Evolutionary conservation across 64 coral and sea anemone genomes (phyloP).

Genomic region (Montipora foliosa): DNA sequence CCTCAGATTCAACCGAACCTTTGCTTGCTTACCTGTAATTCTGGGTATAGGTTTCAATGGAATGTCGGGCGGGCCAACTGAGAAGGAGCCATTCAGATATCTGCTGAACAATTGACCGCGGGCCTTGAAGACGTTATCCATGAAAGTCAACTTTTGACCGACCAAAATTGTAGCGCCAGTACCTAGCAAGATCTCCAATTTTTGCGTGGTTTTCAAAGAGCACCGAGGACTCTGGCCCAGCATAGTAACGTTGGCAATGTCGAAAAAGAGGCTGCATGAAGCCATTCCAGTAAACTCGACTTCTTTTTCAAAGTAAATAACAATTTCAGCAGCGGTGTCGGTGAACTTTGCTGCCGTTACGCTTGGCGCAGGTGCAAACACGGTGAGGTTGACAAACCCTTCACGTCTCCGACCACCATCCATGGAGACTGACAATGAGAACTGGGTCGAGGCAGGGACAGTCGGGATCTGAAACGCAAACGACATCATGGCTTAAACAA

Average conservation of each 20-base stretch:
- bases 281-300: slow-evolving; percentile 24
- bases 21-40: slow-evolving; percentile 57
- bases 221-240: slow-evolving; percentile 47
- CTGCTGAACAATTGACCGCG: slow-evolving; percentile 31
- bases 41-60: slow-evolving; percentile 50
- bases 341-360: slow-evolving; percentile 54
- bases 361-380: slow-evolving; percentile 36
- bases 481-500: too few relatives aligned
- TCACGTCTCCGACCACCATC: slow-evolving; percentile 6
- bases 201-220: background rate
- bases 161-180: slow-evolving; percentile 41
- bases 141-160: slow-evolving; percentile 27
- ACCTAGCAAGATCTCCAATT: slow-evolving; percentile 46
- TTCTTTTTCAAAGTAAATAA: slow-evolving; percentile 56
- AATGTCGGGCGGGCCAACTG: slow-evolving; percentile 14
- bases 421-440: background rate
- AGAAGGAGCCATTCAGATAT: slow-evolving; percentile 23
- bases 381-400: background rate
- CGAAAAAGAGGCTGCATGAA: slow-evolving; percentile 58
- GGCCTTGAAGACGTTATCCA: slow-evolving; percentile 46
- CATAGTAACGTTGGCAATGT: slow-evolving; percentile 16
- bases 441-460: background rate
- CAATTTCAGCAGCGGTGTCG: slow-evolving; percentile 52
- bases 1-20: too few relatives aligned
- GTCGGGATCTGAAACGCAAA: background rate